Conservation (phyloP, 1,140 invertebrate genomes). For the Papilio dardanus region DNA sequence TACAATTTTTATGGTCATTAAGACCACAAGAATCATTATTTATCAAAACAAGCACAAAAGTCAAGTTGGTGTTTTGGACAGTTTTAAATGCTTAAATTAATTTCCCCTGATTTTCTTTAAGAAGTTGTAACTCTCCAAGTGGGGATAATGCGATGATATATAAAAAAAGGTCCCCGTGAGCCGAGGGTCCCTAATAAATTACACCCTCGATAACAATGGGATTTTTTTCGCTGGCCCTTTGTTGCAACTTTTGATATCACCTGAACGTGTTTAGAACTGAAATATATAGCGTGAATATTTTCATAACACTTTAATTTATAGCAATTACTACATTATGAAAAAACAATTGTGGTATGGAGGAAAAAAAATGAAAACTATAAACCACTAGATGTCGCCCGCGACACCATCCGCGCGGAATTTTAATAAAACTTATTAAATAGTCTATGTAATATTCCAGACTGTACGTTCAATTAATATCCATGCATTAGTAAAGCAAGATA, state of each 20-base stretch:
- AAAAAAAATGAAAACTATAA: too few relatives aligned
- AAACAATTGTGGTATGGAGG: too few relatives aligned
- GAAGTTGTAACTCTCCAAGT: slow-evolving; percentile 80
- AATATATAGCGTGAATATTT: slow-evolving; percentile 47
- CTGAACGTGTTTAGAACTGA: slow-evolving; percentile 68
- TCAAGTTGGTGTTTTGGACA: slow-evolving; percentile 70
- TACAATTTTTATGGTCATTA: slow-evolving; percentile 19
- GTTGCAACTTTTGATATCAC: slow-evolving; percentile 82
- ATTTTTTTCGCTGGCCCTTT: slow-evolving; percentile 77
- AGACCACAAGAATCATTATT: slow-evolving; percentile 54
- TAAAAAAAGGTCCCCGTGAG: slow-evolving; percentile 81
- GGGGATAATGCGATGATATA: slow-evolving; percentile 83
- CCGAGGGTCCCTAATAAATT: slow-evolving; percentile 79
- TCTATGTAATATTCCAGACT: too few relatives aligned
- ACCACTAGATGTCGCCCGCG: too few relatives aligned
- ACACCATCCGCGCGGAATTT: too few relatives aligned
- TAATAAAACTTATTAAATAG: too few relatives aligned
- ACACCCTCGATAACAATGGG: slow-evolving; percentile 82
- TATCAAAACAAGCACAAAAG: slow-evolving; percentile 73
- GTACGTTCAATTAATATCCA: too few relatives aligned
- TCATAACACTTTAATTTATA: not conserved
- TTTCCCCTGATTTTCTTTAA: slow-evolving; percentile 81
- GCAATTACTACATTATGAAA: not conserved
- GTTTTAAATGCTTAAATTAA: slow-evolving; percentile 81
- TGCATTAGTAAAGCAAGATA: too few relatives aligned